Evolutionary conservation across 2,888 invertebrate species (phyloP), one percentile per base, ranked within the genome.

Genomic region (Barypeithes pellucidus): DNA sequence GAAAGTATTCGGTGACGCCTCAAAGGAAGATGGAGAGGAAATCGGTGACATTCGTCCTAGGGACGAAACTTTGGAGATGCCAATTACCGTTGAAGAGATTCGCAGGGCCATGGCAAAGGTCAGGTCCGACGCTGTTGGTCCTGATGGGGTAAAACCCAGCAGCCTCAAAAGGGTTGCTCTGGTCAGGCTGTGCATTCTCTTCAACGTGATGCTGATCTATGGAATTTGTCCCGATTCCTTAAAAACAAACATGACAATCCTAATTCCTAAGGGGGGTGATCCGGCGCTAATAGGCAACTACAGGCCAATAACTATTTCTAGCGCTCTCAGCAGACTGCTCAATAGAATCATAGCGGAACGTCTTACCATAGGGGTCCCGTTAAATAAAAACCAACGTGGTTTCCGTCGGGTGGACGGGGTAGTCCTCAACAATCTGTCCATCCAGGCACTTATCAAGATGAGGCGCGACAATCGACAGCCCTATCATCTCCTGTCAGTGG

Each of bases 381-480:
- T 52, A 0, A n/a, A 45, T 14, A 50, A 1, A 3, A 61, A 68
- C 12, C 78, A 78, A 41, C 50, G 77, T 18, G 78, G 78, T 12
- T 78, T 79, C 36, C 29, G 36, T 2, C 52, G 47, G 0, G 20
- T 77, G 0, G 78, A 79, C 45, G 79, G 79, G 5, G 54, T 54
- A 1, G 41, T 54, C 2, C 8, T 39, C 1, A 79, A 79, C 41
- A 70, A 36, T 47, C 9, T 78, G 4, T 45, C 69, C 0, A 52
- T 77, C 0, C 75, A 78, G n/a, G 16, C 68, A 1, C 24, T 52
- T 4, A 68, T 79, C 12, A 66, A 66, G 14, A 2, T 2, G 3
- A 22, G 22, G 1, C 22, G 66, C n/a, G n/a, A n/a, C n/a, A n/a
- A n/a, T n/a, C n/a, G n/a, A n/a, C n/a, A n/a, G n/a, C n/a, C n/a